Base-by-base conservation (phyloP, 1,140 invertebrate genomes). In the Streblospio benedicti region DNA sequence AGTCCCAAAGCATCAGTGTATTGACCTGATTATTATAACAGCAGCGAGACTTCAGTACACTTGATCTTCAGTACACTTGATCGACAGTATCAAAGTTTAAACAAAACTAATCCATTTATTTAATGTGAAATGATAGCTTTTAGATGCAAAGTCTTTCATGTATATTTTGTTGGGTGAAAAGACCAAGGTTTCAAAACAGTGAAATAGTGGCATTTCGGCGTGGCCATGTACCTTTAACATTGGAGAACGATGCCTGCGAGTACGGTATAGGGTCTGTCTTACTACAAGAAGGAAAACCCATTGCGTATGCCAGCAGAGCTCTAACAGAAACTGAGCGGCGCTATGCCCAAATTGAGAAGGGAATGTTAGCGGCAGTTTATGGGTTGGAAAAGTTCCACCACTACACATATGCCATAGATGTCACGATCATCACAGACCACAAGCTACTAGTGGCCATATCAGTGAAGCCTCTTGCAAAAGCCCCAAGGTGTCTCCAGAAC, bases 341-440 rank as follows among this genome's bases (percentile, higher is more conserved):
- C 44, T 81, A 82, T 47, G 63, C 73, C 14, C 75, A 79, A 59
- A 75, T 81, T 30, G 79, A 84, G 41, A 80, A 74, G 65, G 80
- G 84, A 70, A 78, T 74, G 4, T 63, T 79, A 14, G 74, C 75
- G 69, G 78, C 75, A 6, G 68, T 81, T 4, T 82, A 78, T 61
- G 71, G 70, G 4, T 70, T 83, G 5, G 70, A 75, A 53, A 79
- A 76, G 65, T 84, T 83, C 69, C 69, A 80, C 18, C 66, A 81
- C 33, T 84, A 80, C 64, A 60, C 80, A 12, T 79, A 69, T 70
- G 81, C 75, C 38, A 66, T 66, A 27, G 44, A 62, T 16, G 52
- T 71, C 2, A 53, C 43, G 12, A 62, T 74, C 2, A 35, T 65
- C 50, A 73, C 67, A n/a, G 76, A 76, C 50, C 73, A 76, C 33